Percentiles rank a stretch among this genome's conserved stretches.
Evolutionary conservation across 2,888 invertebrate species (phyloP).

Genomic region (Xanthorhoe designata): DNA sequence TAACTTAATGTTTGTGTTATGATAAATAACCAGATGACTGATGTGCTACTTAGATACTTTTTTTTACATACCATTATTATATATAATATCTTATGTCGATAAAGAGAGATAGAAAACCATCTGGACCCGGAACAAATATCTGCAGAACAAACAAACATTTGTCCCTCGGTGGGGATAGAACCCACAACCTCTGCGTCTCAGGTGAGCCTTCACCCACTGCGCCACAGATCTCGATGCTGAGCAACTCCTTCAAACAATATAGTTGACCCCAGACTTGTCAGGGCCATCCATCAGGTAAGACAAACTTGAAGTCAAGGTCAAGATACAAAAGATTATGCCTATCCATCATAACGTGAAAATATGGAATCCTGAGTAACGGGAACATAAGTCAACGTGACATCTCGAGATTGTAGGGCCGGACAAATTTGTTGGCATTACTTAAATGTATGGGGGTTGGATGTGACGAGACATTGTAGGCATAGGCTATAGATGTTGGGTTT

Average conservation of each 20-base stretch:
- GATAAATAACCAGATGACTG: no score
- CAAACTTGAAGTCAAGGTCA: neutral
- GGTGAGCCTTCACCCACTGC: no score
- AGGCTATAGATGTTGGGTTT: conserved; percentile 2
- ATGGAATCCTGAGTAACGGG: conserved; percentile 44
- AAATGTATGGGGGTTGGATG: conserved; percentile 59
- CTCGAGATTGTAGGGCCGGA: conserved; percentile 59
- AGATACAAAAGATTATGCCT: conserved; percentile 1
- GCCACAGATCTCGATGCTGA: no score
- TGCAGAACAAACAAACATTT: no score
- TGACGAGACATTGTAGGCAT: conserved; percentile 27
- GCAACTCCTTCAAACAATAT: neutral
- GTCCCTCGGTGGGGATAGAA: no score
- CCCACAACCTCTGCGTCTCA: no score
- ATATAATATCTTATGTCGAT: no score
- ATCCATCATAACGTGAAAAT: conserved; percentile 42
- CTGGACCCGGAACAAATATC: no score
- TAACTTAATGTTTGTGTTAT: no score
- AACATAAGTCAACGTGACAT: conserved; percentile 47
- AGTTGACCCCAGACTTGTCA: neutral
- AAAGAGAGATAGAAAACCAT: no score
- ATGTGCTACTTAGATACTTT: no score
- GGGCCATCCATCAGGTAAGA: neutral
- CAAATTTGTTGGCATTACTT: conserved; percentile 66
- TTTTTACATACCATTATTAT: no score